phyloP scores from a whole-genome alignment of 2,113 vertebrate species.

The Catharus fuscescens region DNA sequence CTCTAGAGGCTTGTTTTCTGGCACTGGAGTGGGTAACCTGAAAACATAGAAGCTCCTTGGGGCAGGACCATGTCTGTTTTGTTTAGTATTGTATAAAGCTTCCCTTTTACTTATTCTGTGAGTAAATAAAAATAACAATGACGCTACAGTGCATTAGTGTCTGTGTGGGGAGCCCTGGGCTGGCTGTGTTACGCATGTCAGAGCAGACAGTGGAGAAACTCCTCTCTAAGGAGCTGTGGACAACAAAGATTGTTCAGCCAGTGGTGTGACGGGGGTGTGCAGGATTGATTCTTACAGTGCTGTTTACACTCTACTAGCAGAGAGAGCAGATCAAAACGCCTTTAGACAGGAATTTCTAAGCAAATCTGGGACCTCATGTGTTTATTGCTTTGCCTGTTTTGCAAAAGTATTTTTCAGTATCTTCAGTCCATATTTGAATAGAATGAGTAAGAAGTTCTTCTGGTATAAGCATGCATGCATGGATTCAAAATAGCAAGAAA shows the following conservation, averaged over 20 bases:
- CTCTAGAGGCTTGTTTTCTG: background rate
- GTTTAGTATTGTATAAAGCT: background rate
- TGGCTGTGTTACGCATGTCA: background rate
- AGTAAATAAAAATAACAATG: background rate
- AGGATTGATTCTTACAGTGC: slow-evolving; percentile 35
- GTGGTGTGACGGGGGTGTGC: background rate
- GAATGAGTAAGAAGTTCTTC: background rate
- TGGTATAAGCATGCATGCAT: background rate
- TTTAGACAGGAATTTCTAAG: background rate
- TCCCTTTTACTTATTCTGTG: background rate
- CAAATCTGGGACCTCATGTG: background rate
- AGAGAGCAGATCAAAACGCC: background rate
- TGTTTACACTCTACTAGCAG: background rate
- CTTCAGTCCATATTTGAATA: background rate
- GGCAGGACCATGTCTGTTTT: background rate
- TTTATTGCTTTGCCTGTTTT: background rate
- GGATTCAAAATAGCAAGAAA: background rate
- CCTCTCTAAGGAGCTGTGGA: background rate
- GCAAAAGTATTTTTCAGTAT: background rate
- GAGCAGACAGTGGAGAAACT: background rate
- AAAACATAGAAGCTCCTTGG: background rate
- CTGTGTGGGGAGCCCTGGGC: background rate
- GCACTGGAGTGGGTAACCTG: background rate
- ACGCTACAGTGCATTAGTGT: background rate
- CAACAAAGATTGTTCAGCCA: background rate